These are phyloP conservation scores for Dione vanillae DNA, from an alignment of 2,888 invertebrate genomes.

Conservation along the genomic window DNA sequence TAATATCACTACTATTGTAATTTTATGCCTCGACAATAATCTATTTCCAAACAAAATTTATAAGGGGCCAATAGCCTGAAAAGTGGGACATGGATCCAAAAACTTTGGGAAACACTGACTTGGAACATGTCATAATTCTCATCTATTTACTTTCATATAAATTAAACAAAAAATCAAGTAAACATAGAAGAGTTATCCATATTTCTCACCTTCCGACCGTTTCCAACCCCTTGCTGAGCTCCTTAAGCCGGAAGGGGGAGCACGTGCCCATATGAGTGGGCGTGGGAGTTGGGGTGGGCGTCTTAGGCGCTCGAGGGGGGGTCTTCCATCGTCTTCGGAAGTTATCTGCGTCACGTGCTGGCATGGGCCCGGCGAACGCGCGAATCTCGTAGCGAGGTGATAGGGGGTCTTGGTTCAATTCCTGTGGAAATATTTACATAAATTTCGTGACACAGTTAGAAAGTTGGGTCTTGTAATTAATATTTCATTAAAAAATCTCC, in stretches of 20 bases:
- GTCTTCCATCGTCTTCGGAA: slow-evolving; percentile 94
- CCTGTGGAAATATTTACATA: slow-evolving; percentile 66
- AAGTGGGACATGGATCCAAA: no score
- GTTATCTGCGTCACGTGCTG: slow-evolving; percentile 86
- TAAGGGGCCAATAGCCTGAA: no score
- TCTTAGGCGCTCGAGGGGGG: slow-evolving; percentile 84
- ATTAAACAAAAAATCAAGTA: no score
- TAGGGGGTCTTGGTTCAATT: slow-evolving; percentile 86
- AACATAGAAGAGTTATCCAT: no score
- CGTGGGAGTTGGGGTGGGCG: slow-evolving; percentile 55
- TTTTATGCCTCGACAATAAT: no score
- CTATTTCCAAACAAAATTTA: no score
- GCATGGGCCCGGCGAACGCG: slow-evolving; percentile 97
- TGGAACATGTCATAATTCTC: no score
- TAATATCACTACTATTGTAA: no score
- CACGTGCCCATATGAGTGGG: slow-evolving; percentile 83
- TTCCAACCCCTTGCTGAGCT: slow-evolving; percentile 95
- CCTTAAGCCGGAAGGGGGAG: slow-evolving; percentile 84
- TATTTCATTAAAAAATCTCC: no score
- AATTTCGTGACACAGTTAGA: neutral
- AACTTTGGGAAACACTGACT: no score
- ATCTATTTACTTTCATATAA: no score
- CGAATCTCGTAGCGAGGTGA: slow-evolving; percentile 90
- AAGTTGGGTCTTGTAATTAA: no score
- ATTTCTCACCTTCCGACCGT: slow-evolving; percentile 87